Evolutionary conservation across 2,888 invertebrate genomes (phyloP).

Genomic region (Melinopterus prodromus): DNA sequence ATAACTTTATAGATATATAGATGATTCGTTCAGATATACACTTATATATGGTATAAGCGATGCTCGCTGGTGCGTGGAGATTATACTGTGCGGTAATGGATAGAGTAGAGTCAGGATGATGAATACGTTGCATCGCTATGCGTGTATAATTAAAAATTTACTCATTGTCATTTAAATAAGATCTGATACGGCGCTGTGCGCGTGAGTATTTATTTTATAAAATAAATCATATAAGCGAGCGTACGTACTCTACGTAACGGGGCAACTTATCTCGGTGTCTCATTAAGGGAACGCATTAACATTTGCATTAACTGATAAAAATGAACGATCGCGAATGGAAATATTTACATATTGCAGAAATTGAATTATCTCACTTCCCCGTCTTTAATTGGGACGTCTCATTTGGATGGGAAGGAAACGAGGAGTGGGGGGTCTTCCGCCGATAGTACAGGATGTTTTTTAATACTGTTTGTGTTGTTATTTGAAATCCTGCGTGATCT

Average conservation of each 20-base stretch:
- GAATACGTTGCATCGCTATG: background rate
- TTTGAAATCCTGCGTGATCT: no score
- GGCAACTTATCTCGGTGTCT: background rate
- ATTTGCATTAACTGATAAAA: background rate
- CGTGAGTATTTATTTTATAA: conserved; percentile 4
- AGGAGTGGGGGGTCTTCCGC: background rate
- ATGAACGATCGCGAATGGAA: background rate
- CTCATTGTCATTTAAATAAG: conserved; percentile 4
- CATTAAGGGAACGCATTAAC: background rate
- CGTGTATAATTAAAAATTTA: conserved; percentile 4
- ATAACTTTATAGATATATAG: background rate
- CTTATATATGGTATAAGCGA: background rate
- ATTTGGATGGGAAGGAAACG: background rate
- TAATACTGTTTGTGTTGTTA: no score
- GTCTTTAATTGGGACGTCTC: background rate
- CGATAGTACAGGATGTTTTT: no score
- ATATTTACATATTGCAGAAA: conserved; percentile 4
- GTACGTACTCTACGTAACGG: background rate
- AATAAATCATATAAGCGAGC: background rate
- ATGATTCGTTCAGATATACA: background rate
- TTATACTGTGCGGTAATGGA: background rate
- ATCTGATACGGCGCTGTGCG: background rate
- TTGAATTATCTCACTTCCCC: background rate
- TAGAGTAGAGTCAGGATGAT: background rate
- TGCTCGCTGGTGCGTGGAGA: background rate